Evolutionary conservation across 2,113 vertebrate species (phyloP).

Genomic region (Nematolebias whitei): DNA sequence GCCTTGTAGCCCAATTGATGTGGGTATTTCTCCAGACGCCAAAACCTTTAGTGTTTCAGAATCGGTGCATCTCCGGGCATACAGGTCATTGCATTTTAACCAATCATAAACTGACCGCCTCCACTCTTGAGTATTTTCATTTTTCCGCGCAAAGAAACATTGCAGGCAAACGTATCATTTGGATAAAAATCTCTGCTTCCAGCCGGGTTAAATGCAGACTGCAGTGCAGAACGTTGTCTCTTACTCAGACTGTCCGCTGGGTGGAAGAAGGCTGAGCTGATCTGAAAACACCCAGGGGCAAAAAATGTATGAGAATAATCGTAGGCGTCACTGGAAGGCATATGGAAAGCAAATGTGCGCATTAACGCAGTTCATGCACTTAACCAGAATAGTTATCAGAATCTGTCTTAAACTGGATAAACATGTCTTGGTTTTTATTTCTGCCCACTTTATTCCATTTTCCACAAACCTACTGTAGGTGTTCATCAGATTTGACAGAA

Average conservation of each 20-base stretch:
- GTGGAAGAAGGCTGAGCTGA: conserved; percentile 9
- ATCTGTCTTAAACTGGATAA: background rate
- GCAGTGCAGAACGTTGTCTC: background rate
- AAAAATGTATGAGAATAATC: background rate
- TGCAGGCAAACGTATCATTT: conserved; percentile 7
- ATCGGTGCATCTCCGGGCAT: conserved; percentile 8
- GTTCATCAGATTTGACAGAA: conserved; percentile 8
- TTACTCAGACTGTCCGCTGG: conserved; percentile 9
- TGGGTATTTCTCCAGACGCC: background rate
- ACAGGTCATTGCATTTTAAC: conserved; percentile 17
- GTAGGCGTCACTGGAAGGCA: conserved; percentile 1
- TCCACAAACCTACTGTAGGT: background rate
- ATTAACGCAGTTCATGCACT: background rate
- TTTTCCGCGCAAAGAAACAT: conserved; percentile 7
- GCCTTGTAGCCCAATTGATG: conserved; percentile 1
- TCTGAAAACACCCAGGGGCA: background rate
- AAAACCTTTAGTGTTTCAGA: conserved; percentile 16
- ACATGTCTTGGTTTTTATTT: background rate
- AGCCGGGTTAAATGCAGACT: conserved; percentile 2
- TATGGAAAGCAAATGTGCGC: conserved; percentile 9
- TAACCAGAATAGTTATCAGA: background rate
- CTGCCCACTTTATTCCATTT: background rate
- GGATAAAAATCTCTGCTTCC: background rate
- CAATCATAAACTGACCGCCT: background rate
- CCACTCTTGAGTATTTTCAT: background rate